Percentiles rank a stretch among this genome's conserved stretches.
phyloP scores from a whole-genome alignment of 2,888 invertebrate genomes.

The Temnothorax unifasciatus region DNA sequence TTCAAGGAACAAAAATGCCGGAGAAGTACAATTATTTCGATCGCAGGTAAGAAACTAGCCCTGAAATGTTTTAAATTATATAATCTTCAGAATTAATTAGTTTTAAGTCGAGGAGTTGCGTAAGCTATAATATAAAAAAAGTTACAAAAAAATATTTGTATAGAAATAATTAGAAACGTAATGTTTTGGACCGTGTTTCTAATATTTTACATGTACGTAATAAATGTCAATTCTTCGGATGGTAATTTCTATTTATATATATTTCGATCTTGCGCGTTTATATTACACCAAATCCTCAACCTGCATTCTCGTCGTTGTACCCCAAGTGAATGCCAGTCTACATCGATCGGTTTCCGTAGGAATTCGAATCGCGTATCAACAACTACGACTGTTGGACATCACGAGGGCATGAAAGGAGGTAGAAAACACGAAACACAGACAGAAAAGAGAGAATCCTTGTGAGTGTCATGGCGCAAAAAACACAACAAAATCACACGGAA shows the following conservation, averaged over 20 bases:
- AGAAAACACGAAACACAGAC: background rate
- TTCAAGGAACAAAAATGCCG: background rate
- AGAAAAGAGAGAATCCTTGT: background rate
- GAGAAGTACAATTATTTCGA: background rate
- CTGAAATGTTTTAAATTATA: background rate
- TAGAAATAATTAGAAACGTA: background rate
- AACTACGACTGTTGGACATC: conserved; percentile 8
- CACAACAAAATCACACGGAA: background rate
- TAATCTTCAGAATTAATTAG: background rate
- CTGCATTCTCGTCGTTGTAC: conserved; percentile 20
- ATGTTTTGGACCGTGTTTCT: background rate
- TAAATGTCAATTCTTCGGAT: background rate
- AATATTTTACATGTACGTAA: background rate
- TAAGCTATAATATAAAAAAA: background rate
- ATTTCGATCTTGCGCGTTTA: background rate
- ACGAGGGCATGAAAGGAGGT: conserved; percentile 24
- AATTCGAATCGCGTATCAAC: conserved; percentile 54
- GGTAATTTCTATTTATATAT: conserved; percentile 3
- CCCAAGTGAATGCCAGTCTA: conserved; percentile 45
- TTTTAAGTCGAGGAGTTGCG: background rate
- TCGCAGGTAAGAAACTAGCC: background rate
- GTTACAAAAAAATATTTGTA: background rate
- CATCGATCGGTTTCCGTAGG: conserved; percentile 53
- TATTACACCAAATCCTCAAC: conserved; percentile 36
- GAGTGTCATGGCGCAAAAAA: background rate